Evolutionary conservation across 2,113 vertebrate genomes (phyloP).

Genomic region (Zonotrichia leucophrys): DNA sequence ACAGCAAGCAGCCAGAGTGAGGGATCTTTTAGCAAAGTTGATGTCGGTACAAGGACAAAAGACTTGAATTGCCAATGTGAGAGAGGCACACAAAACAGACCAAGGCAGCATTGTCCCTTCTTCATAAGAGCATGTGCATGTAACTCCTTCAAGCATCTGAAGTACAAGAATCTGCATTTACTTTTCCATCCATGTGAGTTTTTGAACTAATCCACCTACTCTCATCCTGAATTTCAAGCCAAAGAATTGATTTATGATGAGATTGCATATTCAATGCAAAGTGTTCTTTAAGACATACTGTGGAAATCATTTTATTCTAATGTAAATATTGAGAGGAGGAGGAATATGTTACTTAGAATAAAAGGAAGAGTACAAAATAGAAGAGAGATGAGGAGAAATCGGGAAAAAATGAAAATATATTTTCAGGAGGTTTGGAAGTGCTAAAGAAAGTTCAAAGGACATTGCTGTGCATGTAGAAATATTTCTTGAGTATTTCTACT

Average conservation of each 20-base stretch:
- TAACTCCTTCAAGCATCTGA: background rate
- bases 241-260: background rate
- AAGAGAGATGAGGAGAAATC: background rate
- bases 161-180: background rate
- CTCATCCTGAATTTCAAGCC: background rate
- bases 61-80: background rate
- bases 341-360: background rate
- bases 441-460: background rate
- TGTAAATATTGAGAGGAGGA: background rate
- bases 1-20: background rate
- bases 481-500: background rate
- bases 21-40: background rate
- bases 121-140: fast-evolving
- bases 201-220: background rate
- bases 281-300: background rate
- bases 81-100: background rate
- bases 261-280: background rate
- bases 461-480: background rate
- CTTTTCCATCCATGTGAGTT: background rate
- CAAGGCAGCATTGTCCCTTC: background rate
- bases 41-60: background rate
- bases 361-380: background rate
- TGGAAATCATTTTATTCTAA: background rate
- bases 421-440: background rate
- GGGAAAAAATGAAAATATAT: background rate